phyloP scores from a whole-genome alignment of 2,888 invertebrate species.

The Bellardia bayeri region DNA sequence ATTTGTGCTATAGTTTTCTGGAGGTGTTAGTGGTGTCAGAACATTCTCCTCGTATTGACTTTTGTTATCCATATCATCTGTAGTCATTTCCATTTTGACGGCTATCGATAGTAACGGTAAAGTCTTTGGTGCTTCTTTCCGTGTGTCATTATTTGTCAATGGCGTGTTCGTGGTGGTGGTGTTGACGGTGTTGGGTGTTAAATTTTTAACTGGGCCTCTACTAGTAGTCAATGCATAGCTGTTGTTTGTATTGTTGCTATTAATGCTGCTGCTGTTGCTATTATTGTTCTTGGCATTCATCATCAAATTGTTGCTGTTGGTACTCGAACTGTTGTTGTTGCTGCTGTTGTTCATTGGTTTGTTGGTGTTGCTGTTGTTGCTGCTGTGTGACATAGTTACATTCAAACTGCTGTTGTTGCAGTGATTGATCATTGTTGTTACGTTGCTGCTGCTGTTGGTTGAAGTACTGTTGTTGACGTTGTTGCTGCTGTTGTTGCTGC shows the following conservation, averaged over 20 bases:
- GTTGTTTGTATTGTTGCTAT: slow-evolving; percentile 75
- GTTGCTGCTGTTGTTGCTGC: slow-evolving; percentile 83
- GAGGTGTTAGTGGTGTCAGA: slow-evolving; percentile 82
- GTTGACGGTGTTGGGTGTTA: slow-evolving; percentile 76
- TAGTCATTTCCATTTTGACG: slow-evolving; percentile 81
- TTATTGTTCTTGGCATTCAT: slow-evolving; percentile 84
- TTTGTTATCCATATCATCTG: slow-evolving; percentile 79
- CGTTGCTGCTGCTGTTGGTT: slow-evolving; percentile 75
- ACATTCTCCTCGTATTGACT: slow-evolving; percentile 83
- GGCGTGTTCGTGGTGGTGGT: slow-evolving; percentile 74
- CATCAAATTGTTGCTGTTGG: slow-evolving; percentile 70
- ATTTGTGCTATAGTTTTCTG: slow-evolving; percentile 81
- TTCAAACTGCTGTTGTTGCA: slow-evolving; percentile 77
- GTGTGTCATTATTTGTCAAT: slow-evolving; percentile 69
- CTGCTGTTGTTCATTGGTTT: slow-evolving; percentile 72
- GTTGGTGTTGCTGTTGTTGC: slow-evolving; percentile 64
- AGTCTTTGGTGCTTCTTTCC: slow-evolving; percentile 51
- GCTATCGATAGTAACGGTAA: slow-evolving; percentile 69
- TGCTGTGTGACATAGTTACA: slow-evolving; percentile 79
- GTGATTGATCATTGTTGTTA: slow-evolving; percentile 66
- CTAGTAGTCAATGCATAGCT: slow-evolving; percentile 81
- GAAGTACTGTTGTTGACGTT: slow-evolving; percentile 75
- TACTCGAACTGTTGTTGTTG: slow-evolving; percentile 76
- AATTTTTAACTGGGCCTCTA: slow-evolving; percentile 84
- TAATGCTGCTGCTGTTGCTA: slow-evolving; percentile 73